Evolutionary conservation across 2,888 invertebrate genomes (phyloP).

Genomic region (Halictus ligatus): DNA sequence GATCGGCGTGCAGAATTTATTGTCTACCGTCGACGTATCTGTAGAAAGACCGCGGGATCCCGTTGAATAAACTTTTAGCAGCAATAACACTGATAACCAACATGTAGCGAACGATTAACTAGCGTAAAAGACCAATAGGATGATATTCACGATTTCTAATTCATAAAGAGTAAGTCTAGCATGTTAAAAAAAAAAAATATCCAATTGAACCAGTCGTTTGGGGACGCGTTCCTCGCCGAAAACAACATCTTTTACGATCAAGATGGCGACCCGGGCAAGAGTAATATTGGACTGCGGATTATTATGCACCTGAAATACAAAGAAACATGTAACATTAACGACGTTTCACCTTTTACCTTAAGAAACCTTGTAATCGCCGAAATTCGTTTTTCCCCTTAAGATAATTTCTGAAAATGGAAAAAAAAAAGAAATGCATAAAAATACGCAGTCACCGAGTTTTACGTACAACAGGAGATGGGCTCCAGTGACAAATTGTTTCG

Average conservation of each 20-base stretch:
- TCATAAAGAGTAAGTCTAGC: conserved; percentile 68
- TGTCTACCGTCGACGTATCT: conserved; percentile 44
- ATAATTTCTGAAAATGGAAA: not conserved
- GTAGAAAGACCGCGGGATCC: conserved; percentile 54
- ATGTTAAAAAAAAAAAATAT: conserved; percentile 46
- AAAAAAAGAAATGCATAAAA: not conserved
- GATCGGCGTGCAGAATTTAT: conserved; percentile 36
- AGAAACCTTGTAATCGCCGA: not conserved
- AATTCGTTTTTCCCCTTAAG: not conserved
- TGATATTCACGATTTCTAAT: conserved; percentile 70
- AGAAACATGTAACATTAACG: not conserved
- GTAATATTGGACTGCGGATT: not conserved
- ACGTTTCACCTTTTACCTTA: not conserved
- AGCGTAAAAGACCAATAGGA: conserved; percentile 72
- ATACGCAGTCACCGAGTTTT: not conserved
- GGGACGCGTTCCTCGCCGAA: conserved; percentile 8
- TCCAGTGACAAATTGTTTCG: not conserved
- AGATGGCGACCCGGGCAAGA: not conserved
- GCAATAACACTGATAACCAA: conserved; percentile 69
- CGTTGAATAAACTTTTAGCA: conserved; percentile 65
- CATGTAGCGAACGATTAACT: conserved; percentile 66
- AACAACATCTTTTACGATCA: not conserved
- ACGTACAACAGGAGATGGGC: not conserved
- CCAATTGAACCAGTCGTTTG: conserved; percentile 35
- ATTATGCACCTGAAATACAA: not conserved